These are phyloP conservation scores for Tineola bisselliella DNA, from an alignment of 2,888 invertebrate species.

Conservation along the genomic window DNA sequence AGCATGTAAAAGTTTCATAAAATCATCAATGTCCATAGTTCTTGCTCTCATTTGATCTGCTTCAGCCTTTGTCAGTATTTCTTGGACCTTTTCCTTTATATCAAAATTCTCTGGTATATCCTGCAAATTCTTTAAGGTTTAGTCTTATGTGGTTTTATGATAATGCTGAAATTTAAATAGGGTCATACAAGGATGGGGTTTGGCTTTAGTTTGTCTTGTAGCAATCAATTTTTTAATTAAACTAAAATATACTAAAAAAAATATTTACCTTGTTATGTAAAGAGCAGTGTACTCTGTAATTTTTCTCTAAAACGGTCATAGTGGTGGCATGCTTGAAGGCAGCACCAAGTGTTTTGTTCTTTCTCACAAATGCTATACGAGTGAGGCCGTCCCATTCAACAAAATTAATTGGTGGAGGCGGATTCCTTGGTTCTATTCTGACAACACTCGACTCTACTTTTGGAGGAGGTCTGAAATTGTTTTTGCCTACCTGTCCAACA, in stretches of 20 bases:
- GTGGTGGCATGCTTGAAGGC: constrained; percentile 89
- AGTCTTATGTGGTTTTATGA: too few relatives aligned
- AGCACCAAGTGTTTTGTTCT: constrained; percentile 95
- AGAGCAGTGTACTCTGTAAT: constrained; percentile 90
- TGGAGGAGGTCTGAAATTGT: constrained; percentile 98
- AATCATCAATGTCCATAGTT: constrained; percentile 96
- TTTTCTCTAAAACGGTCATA: constrained; percentile 85
- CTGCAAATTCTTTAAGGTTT: constrained; percentile 56
- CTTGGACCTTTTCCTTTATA: constrained; percentile 82
- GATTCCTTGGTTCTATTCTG: constrained; percentile 95
- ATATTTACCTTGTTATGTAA: constrained; percentile 74
- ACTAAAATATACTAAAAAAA: too few relatives aligned
- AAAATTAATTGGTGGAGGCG: constrained; percentile 95
- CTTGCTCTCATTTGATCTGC: constrained; percentile 86
- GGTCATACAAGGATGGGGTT: too few relatives aligned
- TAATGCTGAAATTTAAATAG: not conserved
- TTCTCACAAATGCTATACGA: constrained; percentile 92
- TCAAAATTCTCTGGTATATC: constrained; percentile 80
- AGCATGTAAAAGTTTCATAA: constrained; percentile 83
- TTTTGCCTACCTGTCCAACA: constrained; percentile 85
- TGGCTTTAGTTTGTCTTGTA: too few relatives aligned
- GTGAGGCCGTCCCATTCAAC: constrained; percentile 99
- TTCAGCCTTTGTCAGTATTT: constrained; percentile 73
- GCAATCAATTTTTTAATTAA: too few relatives aligned
- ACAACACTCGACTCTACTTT: constrained; percentile 99